Percentiles rank a stretch among this genome's conserved stretches.
Evolutionary conservation across 2,113 vertebrate species (phyloP).

Genomic region (Sclerurus mexicanus): DNA sequence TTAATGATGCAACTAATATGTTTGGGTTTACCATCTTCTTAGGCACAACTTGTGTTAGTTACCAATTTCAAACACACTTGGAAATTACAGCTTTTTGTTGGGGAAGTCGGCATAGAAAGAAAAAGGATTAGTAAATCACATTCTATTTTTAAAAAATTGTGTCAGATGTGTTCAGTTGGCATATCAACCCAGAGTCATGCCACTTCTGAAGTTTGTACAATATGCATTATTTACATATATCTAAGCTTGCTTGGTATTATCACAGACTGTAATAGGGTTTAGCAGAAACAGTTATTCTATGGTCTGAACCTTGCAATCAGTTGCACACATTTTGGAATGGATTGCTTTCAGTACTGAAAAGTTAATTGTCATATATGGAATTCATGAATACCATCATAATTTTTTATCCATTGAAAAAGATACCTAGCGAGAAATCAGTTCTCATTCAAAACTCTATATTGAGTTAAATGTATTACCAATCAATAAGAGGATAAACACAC

Average conservation of each 20-base stretch:
- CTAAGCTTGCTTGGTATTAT: not conserved
- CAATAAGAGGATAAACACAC: not conserved
- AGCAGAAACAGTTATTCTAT: not conserved
- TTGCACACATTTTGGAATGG: not conserved
- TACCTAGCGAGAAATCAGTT: not conserved
- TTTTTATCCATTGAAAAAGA: not conserved
- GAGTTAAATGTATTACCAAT: not conserved
- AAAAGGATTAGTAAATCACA: slow-evolving; percentile 25
- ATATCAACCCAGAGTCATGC: not conserved
- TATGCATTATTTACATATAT: not conserved
- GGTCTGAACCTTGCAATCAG: not conserved
- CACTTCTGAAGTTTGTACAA: slow-evolving; percentile 16
- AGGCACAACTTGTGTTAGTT: slow-evolving; percentile 35
- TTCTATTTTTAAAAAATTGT: slow-evolving; percentile 12
- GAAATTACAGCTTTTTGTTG: slow-evolving; percentile 37
- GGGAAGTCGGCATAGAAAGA: slow-evolving; percentile 17
- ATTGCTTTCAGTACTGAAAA: not conserved
- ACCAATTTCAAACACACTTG: slow-evolving; percentile 13
- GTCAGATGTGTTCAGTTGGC: not conserved
- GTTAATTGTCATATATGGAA: not conserved
- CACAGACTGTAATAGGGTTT: not conserved
- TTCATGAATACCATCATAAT: not conserved
- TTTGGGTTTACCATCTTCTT: slow-evolving; percentile 69
- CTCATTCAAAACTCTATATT: not conserved
- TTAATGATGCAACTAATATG: slow-evolving; percentile 75